Base-by-base conservation (phyloP, 2,888 invertebrate genomes). In the Sicus ferrugineus region DNA sequence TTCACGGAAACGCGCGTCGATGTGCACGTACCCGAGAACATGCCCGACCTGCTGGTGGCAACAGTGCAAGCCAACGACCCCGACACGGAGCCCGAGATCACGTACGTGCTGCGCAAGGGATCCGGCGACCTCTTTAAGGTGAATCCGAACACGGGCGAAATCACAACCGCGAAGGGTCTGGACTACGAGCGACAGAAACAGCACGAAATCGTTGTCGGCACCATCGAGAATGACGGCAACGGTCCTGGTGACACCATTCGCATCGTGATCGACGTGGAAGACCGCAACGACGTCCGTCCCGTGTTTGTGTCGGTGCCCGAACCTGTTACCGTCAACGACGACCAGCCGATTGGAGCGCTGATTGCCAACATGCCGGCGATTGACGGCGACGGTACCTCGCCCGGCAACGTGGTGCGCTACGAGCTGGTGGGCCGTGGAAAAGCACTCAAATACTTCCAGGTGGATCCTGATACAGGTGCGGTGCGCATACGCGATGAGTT, bases 251-350 rank as follows among this genome's bases (percentile, higher is more conserved):
- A 93, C 42, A 92, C 91, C 0, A 91, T 94, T 3, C 91, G 90
- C 73, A 71, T 84, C 3, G 73, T 79, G 2, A 77, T 85, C 9
- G 81, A 83, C n/a, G 86, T 86, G 0, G 85, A 94, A 89, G 96
- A 96, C 82, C 90, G 92, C 74, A 96, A 96, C 83, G 95, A 96
- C 84, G 92, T 94, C 75, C 90, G 94, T 0, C 96, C 96, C 6
- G 91, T 94, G 64, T 96, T 96, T 83, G 92, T 93, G 0, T 90
- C 92, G 0, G 90, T 93, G 0, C 92, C 94, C 0, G 91, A 93
- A 65, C 94, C 95, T 0, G 90, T 95, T 1, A 93, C 93, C 0
- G 86, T 96, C 14, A 93, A 94, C 77, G 95, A 95, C 78, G 92
- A 94, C 42, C 91, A 93, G 0, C 88, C 93, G 0, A 93, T 95